These are phyloP conservation scores for Onchidella celtica DNA, from an alignment of 2,888 invertebrate genomes.

Conservation along the genomic window DNA sequence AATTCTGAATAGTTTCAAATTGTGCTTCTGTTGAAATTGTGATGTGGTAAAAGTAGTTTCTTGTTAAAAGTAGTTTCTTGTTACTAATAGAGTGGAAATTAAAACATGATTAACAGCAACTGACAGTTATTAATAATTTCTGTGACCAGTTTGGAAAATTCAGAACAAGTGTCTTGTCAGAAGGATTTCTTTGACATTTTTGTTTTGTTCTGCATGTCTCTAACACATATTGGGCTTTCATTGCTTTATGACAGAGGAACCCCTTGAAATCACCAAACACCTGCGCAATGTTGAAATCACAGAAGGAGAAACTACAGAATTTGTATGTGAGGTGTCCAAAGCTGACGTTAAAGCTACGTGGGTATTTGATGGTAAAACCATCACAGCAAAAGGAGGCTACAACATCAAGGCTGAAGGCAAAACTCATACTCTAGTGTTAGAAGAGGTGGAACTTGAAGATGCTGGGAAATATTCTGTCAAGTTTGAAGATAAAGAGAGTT, in stretches of 20 bases:
- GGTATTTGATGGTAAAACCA: slow-evolving; percentile 88
- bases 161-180: too few relatives aligned
- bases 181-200: too few relatives aligned
- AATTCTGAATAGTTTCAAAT: too few relatives aligned
- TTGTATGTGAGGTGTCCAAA: slow-evolving; percentile 96
- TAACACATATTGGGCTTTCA: too few relatives aligned
- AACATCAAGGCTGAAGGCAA: slow-evolving; percentile 88
- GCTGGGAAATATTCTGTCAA: slow-evolving; percentile 71
- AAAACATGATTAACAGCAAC: too few relatives aligned
- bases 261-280: slow-evolving; percentile 66
- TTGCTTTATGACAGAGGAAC: slow-evolving; percentile 61
- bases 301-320: slow-evolving; percentile 83
- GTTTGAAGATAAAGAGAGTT: slow-evolving; percentile 64
- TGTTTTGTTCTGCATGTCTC: too few relatives aligned
- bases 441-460: slow-evolving; percentile 70
- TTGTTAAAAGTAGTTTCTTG: too few relatives aligned
- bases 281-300: slow-evolving; percentile 63
- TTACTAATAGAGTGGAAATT: too few relatives aligned
- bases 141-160: too few relatives aligned
- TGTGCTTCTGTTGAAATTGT: too few relatives aligned
- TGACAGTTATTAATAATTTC: too few relatives aligned
- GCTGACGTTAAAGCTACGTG: slow-evolving; percentile 95
- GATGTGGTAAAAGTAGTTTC: too few relatives aligned
- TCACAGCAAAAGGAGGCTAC: slow-evolving; percentile 91
- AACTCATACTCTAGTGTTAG: slow-evolving; percentile 68